phyloP scores from a whole-genome alignment of 1,140 invertebrate genomes.

The Babylonia areolata region DNA sequence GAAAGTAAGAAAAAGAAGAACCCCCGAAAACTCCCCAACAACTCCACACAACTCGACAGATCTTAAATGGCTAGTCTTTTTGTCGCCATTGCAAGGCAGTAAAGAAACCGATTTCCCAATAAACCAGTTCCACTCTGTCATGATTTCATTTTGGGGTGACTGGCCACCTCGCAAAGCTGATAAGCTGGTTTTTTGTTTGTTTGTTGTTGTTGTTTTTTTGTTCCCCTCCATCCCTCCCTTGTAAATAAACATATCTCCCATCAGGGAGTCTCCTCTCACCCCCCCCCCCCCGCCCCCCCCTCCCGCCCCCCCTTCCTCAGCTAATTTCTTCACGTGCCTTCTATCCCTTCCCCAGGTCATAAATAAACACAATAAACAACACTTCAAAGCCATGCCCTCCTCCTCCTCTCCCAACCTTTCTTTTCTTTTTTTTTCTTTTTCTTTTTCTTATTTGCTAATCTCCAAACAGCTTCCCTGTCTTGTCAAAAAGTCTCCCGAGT shows the following conservation, averaged over 20 bases:
- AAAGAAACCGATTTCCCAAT: conserved; percentile 29
- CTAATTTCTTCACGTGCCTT: conserved; percentile 25
- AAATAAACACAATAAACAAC: conserved; percentile 37
- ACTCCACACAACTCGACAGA: neutral
- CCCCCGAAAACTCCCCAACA: neutral
- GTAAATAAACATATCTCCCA: conserved; percentile 36
- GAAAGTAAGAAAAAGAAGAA: neutral
- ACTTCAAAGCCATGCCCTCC: conserved; percentile 19
- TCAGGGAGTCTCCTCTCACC: conserved; percentile 28
- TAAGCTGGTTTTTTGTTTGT: no score
- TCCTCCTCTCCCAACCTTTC: neutral
- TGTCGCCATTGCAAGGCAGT: conserved; percentile 18
- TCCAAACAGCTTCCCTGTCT: neutral
- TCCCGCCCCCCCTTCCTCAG: no score
- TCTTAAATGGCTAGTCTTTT: neutral
- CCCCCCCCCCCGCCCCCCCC: no score
- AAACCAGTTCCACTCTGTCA: conserved; percentile 21
- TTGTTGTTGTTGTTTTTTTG: no score
- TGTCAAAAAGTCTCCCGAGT: neutral
- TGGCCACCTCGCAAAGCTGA: neutral
- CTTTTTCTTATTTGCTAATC: neutral
- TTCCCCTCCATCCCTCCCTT: neutral
- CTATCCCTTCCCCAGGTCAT: neutral
- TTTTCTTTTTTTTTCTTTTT: no score
- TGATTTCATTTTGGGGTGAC: conserved; percentile 12